Conservation (phyloP, 2,797 vertebrate species). For the Anableps anableps region DNA sequence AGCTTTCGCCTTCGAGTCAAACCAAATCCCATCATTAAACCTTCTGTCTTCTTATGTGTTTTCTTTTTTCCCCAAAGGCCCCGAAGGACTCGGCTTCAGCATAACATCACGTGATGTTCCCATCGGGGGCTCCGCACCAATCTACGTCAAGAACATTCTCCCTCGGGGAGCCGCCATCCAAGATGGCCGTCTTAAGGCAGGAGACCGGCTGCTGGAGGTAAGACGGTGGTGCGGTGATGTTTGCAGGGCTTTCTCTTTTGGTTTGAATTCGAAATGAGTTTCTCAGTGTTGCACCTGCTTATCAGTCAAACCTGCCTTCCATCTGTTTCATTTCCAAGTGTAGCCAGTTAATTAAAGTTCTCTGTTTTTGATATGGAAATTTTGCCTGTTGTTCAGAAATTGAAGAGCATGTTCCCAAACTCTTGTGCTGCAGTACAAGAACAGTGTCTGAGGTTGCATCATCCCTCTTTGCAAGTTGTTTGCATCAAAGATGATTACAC, state of each 20-base stretch:
- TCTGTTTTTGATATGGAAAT: conserved; percentile 25
- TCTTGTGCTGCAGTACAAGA: conserved; percentile 1
- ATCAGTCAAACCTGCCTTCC: neutral
- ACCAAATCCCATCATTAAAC: conserved; percentile 2
- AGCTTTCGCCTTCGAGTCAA: conserved; percentile 18
- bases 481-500: conserved; percentile 35
- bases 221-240: conserved; percentile 6
- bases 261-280: neutral
- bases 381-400: conserved; percentile 19
- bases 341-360: conserved; percentile 11
- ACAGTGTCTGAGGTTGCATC: conserved; percentile 32
- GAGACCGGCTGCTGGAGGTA: conserved; percentile 92
- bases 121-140: conserved; percentile 92
- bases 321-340: conserved; percentile 19
- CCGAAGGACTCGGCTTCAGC: conserved; percentile 95
- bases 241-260: neutral
- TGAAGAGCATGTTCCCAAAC: conserved; percentile 13
- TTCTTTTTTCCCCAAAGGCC: conserved; percentile 74
- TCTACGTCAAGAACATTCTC: conserved; percentile 97
- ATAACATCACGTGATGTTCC: conserved; percentile 95
- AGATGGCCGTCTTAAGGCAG: conserved; percentile 93
- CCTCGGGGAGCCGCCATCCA: conserved; percentile 95
- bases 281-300: neutral
- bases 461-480: conserved; percentile 11
- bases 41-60: neutral